phyloP scores from a whole-genome alignment of 1,140 invertebrate genomes.

The Heliconius melpomene region DNA sequence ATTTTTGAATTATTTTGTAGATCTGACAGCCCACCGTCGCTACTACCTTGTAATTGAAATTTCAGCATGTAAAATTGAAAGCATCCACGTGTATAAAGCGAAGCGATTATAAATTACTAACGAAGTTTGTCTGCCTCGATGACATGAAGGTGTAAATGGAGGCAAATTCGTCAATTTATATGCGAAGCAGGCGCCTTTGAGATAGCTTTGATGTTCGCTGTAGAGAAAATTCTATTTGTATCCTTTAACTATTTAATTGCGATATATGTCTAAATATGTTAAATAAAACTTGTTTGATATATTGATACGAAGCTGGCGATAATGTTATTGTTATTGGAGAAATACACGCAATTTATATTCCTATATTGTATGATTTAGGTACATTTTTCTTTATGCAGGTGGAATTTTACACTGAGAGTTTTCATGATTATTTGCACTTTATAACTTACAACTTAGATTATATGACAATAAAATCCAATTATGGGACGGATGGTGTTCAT shows the following conservation, averaged over 20 bases:
- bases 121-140: slow-evolving; percentile 61
- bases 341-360: neutral
- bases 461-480: slow-evolving; percentile 74
- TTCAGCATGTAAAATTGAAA: slow-evolving; percentile 39
- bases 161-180: slow-evolving; percentile 80
- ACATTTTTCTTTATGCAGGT: neutral
- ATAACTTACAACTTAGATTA: slow-evolving; percentile 37
- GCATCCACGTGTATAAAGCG: slow-evolving; percentile 64
- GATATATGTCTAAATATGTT: slow-evolving; percentile 6
- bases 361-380: too few species aligned
- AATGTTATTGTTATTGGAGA: neutral
- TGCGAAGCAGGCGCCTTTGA: slow-evolving; percentile 76
- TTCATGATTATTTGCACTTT: neutral
- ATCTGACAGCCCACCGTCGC: neutral
- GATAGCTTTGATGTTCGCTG: slow-evolving; percentile 59
- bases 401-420: neutral
- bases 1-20: neutral
- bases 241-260: slow-evolving; percentile 31
- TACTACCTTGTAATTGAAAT: slow-evolving; percentile 15
- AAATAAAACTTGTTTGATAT: neutral
- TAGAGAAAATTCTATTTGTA: slow-evolving; percentile 68
- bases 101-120: slow-evolving; percentile 74
- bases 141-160: slow-evolving; percentile 75
- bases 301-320: neutral
- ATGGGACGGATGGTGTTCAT: slow-evolving; percentile 65